Conservation (phyloP, 2,797 vertebrate species). For the Aratinga solstitialis region DNA sequence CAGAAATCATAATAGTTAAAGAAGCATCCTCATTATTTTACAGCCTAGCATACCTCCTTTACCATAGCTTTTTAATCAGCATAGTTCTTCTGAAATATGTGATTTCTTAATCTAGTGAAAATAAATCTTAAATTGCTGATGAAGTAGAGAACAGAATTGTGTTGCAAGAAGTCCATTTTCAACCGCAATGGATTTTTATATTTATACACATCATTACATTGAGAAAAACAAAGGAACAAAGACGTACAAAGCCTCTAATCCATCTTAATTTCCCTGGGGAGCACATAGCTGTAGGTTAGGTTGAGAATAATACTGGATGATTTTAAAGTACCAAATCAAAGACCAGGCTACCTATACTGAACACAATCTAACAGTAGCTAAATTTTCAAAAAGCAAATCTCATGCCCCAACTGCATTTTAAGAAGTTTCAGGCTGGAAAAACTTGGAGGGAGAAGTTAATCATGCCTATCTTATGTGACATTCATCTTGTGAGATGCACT, state of each 20-base stretch:
- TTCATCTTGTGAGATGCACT: not conserved
- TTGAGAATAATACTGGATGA: not conserved
- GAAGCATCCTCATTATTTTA: not conserved
- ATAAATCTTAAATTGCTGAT: slow-evolving; percentile 2
- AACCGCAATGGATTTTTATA: slow-evolving; percentile 14
- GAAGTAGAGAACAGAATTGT: not conserved
- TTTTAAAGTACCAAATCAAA: slow-evolving; percentile 16
- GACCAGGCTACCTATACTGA: not conserved
- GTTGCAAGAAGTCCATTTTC: not conserved
- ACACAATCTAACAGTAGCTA: not conserved
- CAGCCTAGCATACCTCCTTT: not conserved
- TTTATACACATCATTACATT: slow-evolving; percentile 28
- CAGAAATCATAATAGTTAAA: not conserved
- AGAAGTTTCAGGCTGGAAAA: not conserved
- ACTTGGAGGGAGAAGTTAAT: not conserved
- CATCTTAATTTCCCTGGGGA: slow-evolving; percentile 46
- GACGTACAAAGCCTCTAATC: slow-evolving; percentile 43
- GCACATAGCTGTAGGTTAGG: not conserved
- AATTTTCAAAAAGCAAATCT: not conserved
- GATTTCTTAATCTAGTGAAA: not conserved
- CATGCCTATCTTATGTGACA: not conserved
- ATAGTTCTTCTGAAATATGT: not conserved
- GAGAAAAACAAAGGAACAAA: slow-evolving; percentile 12
- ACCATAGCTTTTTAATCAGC: not conserved
- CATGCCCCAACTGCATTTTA: not conserved